Evolutionary conservation across 64 coral and sea anemone genomes (phyloP).

Genomic region (Pachyseris speciosa): DNA sequence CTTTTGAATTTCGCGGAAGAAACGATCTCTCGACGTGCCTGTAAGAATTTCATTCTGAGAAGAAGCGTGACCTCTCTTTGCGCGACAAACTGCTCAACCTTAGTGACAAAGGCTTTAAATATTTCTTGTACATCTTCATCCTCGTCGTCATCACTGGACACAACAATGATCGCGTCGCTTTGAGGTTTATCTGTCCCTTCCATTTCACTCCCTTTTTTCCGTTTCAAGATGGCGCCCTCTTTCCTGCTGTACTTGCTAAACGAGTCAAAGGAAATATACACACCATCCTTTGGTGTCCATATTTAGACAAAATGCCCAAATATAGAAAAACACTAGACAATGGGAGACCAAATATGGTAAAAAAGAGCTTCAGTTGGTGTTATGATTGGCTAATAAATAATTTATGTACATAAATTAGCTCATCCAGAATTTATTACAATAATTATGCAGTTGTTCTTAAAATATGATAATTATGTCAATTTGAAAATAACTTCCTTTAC

Average conservation of each 20-base stretch:
- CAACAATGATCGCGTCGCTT: conserved; percentile 21
- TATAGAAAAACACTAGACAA: background rate
- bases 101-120: conserved; percentile 73
- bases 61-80: conserved; percentile 64
- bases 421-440: background rate
- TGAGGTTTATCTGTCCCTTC: background rate
- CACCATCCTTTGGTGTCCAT: background rate
- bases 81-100: conserved; percentile 50
- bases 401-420: conserved; percentile 16
- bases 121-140: conserved; percentile 68
- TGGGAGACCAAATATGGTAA: conserved; percentile 8
- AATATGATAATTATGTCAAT: background rate
- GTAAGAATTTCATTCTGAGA: conserved; percentile 68
- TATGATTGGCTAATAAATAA: background rate
- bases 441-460: background rate
- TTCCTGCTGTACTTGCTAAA: background rate
- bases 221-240: background rate
- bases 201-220: background rate
- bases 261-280: no score
- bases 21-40: conserved; percentile 54
- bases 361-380: background rate
- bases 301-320: conserved; percentile 11
- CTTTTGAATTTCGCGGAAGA: conserved; percentile 72
- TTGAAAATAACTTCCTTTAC: background rate
- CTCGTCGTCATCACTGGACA: conserved; percentile 80